Evolutionary conservation across 2,797 vertebrate species (phyloP).

Genomic region (Neoniphon sammara): DNA sequence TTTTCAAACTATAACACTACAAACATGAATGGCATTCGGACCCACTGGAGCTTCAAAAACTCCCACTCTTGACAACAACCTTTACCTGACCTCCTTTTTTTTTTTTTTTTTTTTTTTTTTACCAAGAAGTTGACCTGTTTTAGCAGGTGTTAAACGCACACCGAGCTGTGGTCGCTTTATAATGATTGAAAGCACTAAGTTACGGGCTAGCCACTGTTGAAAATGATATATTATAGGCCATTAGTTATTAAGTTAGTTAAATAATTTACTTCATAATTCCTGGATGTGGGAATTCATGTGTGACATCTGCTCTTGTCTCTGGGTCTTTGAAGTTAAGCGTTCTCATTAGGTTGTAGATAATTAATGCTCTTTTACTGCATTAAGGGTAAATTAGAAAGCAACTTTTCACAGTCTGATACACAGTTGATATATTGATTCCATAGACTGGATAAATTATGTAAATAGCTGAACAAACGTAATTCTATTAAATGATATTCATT

Average conservation of each 20-base stretch:
- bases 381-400: background rate
- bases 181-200: slow-evolving; percentile 42
- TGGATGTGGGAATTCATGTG: slow-evolving; percentile 12
- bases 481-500: background rate
- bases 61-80: slow-evolving; percentile 12
- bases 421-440: background rate
- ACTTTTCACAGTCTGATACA: background rate
- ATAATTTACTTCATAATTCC: too few relatives aligned
- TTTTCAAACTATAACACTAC: background rate
- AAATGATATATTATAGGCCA: slow-evolving; percentile 39
- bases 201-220: slow-evolving; percentile 21
- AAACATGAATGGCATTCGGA: background rate
- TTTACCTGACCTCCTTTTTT: slow-evolving; percentile 27
- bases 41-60: background rate
- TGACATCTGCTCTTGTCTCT: background rate
- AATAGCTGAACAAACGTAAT: background rate
- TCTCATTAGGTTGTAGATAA: slow-evolving; percentile 4
- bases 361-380: background rate
- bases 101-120: background rate
- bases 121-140: slow-evolving; percentile 18
- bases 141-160: slow-evolving; percentile 3
- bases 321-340: slow-evolving; percentile 9
- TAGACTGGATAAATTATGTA: background rate
- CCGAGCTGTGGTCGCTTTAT: slow-evolving; percentile 6
- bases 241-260: slow-evolving; percentile 67